These are phyloP conservation scores for Drosophila gunungcola DNA, from an alignment of 1,140 invertebrate genomes.

Conservation along the genomic window DNA sequence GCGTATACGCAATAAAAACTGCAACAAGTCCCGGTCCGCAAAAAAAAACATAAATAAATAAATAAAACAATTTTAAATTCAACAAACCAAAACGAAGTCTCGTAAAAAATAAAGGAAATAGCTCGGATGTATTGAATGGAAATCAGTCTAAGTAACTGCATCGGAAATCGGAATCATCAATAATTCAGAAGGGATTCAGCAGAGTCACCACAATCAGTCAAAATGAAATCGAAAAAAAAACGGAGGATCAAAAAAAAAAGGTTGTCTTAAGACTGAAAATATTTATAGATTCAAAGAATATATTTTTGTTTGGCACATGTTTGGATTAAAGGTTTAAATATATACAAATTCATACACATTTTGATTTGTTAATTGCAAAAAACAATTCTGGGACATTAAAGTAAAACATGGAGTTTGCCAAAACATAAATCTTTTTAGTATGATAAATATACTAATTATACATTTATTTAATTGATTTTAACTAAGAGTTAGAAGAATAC, in stretches of 20 bases:
- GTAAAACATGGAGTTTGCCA: neutral
- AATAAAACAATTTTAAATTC: slow-evolving; percentile 34
- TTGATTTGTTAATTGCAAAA: no score
- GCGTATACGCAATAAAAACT: slow-evolving; percentile 61
- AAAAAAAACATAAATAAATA: neutral
- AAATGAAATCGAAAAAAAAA: slow-evolving; percentile 11
- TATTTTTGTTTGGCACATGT: neutral
- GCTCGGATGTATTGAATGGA: slow-evolving; percentile 27
- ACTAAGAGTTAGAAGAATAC: no score
- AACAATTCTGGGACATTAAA: neutral
- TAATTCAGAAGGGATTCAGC: slow-evolving; percentile 33
- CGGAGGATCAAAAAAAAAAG: neutral
- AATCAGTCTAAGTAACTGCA: slow-evolving; percentile 36
- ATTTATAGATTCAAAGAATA: slow-evolving; percentile 9
- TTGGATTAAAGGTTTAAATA: neutral
- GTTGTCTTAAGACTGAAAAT: neutral
- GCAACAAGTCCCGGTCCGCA: slow-evolving; percentile 23
- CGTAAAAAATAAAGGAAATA: slow-evolving; percentile 39
- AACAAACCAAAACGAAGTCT: slow-evolving; percentile 19
- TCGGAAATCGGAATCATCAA: slow-evolving; percentile 38
- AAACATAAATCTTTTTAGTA: neutral
- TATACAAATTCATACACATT: no score
- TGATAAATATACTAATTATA: no score
- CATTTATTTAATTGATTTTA: no score
- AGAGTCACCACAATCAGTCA: slow-evolving; percentile 20